phyloP scores from a whole-genome alignment of 2,113 vertebrate species.

The Cnemophilus loriae region DNA sequence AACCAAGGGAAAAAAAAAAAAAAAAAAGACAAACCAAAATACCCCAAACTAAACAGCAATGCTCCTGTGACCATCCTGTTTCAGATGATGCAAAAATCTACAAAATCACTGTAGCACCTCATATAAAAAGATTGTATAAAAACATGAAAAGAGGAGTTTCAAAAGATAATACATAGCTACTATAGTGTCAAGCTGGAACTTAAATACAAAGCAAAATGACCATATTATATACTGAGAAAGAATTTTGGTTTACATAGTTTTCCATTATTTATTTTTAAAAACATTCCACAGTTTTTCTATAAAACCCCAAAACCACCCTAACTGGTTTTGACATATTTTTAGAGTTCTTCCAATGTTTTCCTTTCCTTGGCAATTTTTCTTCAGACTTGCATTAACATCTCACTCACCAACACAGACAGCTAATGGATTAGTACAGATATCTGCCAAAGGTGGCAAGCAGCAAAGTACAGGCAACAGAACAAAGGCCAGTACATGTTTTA shows the following conservation, averaged over 20 bases:
- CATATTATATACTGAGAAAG: neutral
- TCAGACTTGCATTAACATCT: neutral
- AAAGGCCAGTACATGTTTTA: neutral
- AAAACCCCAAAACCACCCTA: neutral
- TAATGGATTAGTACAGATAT: neutral
- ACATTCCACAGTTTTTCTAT: neutral
- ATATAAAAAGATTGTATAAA: neutral
- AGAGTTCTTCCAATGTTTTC: neutral
- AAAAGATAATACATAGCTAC: neutral
- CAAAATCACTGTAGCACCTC: neutral
- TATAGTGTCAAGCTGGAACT: neutral
- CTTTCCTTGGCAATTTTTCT: neutral
- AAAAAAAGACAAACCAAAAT: neutral
- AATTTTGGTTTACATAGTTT: neutral
- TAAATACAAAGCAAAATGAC: neutral
- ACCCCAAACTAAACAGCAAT: neutral
- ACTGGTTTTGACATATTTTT: neutral
- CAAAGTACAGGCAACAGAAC: neutral
- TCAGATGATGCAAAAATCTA: neutral
- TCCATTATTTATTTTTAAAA: slow-evolving; percentile 14
- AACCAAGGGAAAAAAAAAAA: neutral
- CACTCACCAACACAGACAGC: neutral
- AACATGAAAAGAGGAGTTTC: neutral
- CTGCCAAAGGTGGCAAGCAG: neutral
- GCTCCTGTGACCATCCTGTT: neutral